Percentiles rank a stretch among this genome's conserved stretches.
These are phyloP conservation scores for Drosophila maculinotata DNA, from an alignment of 2,888 invertebrate genomes.

Conservation along the genomic window DNA sequence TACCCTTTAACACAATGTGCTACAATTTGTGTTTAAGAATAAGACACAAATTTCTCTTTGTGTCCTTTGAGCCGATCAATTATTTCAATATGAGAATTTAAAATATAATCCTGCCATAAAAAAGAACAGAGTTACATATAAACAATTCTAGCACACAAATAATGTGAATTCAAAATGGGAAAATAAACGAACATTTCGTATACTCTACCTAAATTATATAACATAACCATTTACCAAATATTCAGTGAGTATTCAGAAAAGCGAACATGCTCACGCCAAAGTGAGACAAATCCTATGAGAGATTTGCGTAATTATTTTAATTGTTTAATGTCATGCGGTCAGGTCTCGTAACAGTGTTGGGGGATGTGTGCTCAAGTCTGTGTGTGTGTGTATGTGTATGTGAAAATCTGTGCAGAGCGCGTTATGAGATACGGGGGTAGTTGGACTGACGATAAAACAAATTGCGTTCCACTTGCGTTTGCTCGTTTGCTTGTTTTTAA, in stretches of 20 bases:
- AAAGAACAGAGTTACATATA: no score
- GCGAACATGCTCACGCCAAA: slow-evolving; percentile 42
- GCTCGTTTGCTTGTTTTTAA: slow-evolving; percentile 61
- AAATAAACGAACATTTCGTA: no score
- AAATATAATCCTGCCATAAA: no score
- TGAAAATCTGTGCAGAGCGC: slow-evolving; percentile 55
- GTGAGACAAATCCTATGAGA: slow-evolving; percentile 75
- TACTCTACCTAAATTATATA: not conserved
- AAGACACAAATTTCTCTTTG: not conserved
- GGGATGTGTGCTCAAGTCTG: slow-evolving; percentile 22
- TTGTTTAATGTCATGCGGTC: slow-evolving; percentile 80
- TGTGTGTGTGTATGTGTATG: slow-evolving; percentile 20
- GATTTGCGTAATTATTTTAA: slow-evolving; percentile 79
- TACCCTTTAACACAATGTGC: slow-evolving; percentile 4
- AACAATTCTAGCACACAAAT: no score
- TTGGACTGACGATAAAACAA: slow-evolving; percentile 66
- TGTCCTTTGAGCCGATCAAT: no score
- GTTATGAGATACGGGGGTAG: slow-evolving; percentile 16
- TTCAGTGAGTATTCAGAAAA: slow-evolving; percentile 15
- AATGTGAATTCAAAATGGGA: no score
- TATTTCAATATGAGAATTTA: not conserved
- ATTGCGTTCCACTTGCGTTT: slow-evolving; percentile 66
- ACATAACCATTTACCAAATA: slow-evolving; percentile 4
- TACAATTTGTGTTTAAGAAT: not conserved
- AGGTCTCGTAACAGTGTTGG: slow-evolving; percentile 44